Evolutionary conservation across 1,140 invertebrate genomes (phyloP), one percentile per base, ranked within the genome.

Genomic region (Polypedilum pembai): DNA sequence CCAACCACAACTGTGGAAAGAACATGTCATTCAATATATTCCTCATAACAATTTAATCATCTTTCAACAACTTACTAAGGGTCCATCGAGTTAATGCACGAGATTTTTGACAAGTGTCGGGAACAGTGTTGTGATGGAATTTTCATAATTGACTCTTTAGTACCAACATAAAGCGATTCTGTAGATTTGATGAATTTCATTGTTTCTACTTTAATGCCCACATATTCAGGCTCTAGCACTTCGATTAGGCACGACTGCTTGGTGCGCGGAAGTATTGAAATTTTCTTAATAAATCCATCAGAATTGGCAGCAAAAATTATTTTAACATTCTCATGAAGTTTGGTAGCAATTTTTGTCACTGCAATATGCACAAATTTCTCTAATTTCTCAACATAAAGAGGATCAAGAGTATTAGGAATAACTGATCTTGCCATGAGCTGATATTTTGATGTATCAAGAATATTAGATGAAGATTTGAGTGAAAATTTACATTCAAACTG

Each of bases 381-480:
- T 73, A 91, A 83, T 12, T 88, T 86, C 0, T 87, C 83, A 15
- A 88, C 86, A 76, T 92, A 88, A 0, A 95, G 78, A 0, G 95
- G 95, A 24, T 85, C 80, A 0, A 86, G 81, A 0, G 87, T 88
- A 4, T 87, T 86, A 0, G 93, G 87, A 76, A 93, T 91, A 0
- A 97, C 90, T 3, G 94, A 89, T 75, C 88, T 85, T 80, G 95
- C 91, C 94, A 96, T 96, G 73, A 97, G 82, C 78, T 95, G 93
- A 79, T 94, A 96, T 74, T 88, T 87, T 17, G 89, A 87, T 65
- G 90, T 91, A 77, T 92, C 89, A 56, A 92, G 83, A 41, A 88
- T 77, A 21, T 69, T 75, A 84, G 81, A 40, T 82, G 76, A 79
- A 76, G 81, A 66, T 75, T 83, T 82, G 45, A 24, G 41, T 76